Evolutionary conservation across 2,888 invertebrate genomes (phyloP), one percentile per base, ranked within the genome.

Genomic region (Pristionchus japonicus): DNA sequence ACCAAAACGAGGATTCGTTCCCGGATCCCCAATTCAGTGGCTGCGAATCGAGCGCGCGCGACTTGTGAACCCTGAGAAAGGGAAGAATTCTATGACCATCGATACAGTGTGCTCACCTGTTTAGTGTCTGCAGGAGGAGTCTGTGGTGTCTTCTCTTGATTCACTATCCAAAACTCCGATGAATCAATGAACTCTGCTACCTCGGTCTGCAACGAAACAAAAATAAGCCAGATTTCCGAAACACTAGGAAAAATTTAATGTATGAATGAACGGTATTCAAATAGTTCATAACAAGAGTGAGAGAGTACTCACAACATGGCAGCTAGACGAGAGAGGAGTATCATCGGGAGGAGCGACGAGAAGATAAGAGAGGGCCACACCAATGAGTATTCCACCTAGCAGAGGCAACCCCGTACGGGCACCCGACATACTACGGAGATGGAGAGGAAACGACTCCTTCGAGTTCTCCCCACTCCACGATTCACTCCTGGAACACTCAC

Each of bases 11-110:
- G 97, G 23, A 98, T 95, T 94, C 97, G 97, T 91, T 97, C 97
- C 89, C 97, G 96, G 92, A 98, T 98, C 31, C 98, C 98, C 88
- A 99, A 96, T 95, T 99, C 99, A 0, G 98, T 97, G 83, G 97
- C 97, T 94, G 97, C 98, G 95, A 98, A 99, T 37, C 98, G 96
- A 0, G 98, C 98, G 3, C 98, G 96, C 88, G 91, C 89, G 0
- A 93, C 90, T 86, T 85, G 85, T 9, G 85, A 61, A 85, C 34
- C 31, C 85, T 85, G 64, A 4, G 15, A 57, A 1, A 52, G 23
- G n/a, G n/a, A n/a, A n/a, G n/a, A n/a, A n/a, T n/a, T n/a, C n/a
- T n/a, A n/a, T n/a, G n/a, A n/a, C n/a, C n/a, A n/a, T n/a, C n/a
- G n/a, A n/a, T n/a, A n/a, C 27, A 23, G 17, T 3, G 17, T 3